Base-by-base conservation (phyloP, 2,797 vertebrate species). In the Thunnus albacares region DNA sequence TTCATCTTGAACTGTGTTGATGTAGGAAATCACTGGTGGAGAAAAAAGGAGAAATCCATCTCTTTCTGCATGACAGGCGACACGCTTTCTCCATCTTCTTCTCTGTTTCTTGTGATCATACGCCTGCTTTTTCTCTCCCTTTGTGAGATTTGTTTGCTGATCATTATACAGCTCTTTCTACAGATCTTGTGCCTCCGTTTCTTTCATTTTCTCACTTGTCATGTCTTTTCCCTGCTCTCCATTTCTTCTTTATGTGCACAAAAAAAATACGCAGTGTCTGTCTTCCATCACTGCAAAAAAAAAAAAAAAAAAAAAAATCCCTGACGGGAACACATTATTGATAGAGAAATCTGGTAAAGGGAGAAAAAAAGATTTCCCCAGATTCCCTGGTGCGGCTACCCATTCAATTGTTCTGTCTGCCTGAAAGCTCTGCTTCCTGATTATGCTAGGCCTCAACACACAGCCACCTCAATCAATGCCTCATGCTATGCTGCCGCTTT, bases 401-500 rank as follows among this genome's bases (percentile, higher is more conserved):
- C 69, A 77, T 92, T 94, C 90, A 86, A 86, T 94, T 90, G 90
- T 92, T 90, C 86, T 70, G 74, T 84, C 77, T 81, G 89, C 83
- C 75, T 77, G 71, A 93, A 85, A 93, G 89, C 88, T 83, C 83
- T 83, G 87, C 83, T 90, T 92, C 90, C 92, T 90, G 93, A 94
- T 93, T 92, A 86, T 82, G 75, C 61, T 76, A 52, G 55, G 81
- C 80, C 71, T 82, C 74, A 49, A 65, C 81, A 87, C 89, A 74
- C 83, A 62, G 69, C 71, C 84, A 72, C 82, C 82, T 89, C 90
- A 91, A 92, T 95, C 92, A 91, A 92, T 92, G 89, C 71, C 78
- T 84, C 79, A 73, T 49, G 80, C 57, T 73, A 45, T 47, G 60
- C 81, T 51, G 79, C 55, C 52, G 43, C 81, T 83, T 66, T 51